Evolutionary conservation across 1,140 invertebrate genomes (phyloP).

Genomic region (Halesus radiatus): DNA sequence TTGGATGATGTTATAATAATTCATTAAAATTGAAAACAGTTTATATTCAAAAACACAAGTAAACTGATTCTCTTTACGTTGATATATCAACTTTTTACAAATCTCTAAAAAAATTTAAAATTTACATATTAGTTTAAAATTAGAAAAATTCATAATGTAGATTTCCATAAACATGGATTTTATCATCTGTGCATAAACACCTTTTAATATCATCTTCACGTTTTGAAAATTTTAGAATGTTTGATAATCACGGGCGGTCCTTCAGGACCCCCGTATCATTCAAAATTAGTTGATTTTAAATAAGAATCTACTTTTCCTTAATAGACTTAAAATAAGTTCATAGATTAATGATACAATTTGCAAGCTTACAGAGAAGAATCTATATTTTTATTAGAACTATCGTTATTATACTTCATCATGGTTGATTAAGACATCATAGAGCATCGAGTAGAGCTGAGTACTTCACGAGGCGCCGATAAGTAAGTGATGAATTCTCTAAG

Average conservation of each 20-base stretch:
- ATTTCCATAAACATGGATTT: conserved; percentile 52
- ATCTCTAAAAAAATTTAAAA: conserved; percentile 45
- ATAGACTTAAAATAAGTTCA: conserved; percentile 41
- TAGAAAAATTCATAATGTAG: conserved; percentile 52
- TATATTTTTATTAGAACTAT: conserved; percentile 54
- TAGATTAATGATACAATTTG: conserved; percentile 54
- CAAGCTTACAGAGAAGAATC: conserved; percentile 54
- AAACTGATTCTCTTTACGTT: conserved; percentile 42
- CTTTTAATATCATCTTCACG: conserved; percentile 53
- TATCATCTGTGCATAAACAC: conserved; percentile 56
- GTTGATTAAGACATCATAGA: conserved; percentile 50
- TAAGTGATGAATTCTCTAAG: conserved; percentile 57
- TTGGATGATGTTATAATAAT: conserved; percentile 43
- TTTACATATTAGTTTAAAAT: conserved; percentile 52
- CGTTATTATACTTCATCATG: conserved; percentile 50
- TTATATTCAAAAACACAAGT: conserved; percentile 25
- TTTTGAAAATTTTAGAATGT: conserved; percentile 41
- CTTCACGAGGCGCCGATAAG: conserved; percentile 43
- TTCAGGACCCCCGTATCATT: conserved; percentile 2
- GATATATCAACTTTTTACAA: conserved; percentile 45
- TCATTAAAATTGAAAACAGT: conserved; percentile 24
- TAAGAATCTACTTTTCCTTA: conserved; percentile 46
- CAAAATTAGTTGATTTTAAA: conserved; percentile 40
- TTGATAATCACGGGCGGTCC: background rate
- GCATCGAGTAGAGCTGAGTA: conserved; percentile 56